Evolutionary conservation across 2,797 vertebrate species (phyloP).

Genomic region (Hippocampus kuda): DNA sequence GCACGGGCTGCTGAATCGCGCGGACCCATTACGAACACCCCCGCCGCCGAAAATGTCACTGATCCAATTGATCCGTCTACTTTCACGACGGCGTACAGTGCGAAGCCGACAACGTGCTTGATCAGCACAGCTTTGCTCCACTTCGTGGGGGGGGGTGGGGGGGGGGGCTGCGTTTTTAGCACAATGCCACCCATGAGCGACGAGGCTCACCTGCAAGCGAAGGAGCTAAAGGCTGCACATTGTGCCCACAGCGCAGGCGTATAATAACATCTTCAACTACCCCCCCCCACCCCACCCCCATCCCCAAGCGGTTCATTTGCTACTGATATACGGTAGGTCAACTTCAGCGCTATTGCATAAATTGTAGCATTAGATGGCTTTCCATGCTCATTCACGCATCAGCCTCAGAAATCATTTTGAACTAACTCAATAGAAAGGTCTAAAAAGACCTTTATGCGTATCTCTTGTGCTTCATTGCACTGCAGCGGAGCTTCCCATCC

Average conservation of each 20-base stretch:
- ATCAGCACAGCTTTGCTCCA: conserved; percentile 24
- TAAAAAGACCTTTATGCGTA: not conserved
- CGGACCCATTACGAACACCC: conserved; percentile 41
- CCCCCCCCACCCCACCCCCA: not conserved
- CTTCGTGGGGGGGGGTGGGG: not conserved
- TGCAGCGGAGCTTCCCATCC: not conserved
- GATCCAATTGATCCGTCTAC: conserved; percentile 30
- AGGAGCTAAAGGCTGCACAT: not conserved
- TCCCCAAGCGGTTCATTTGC: not conserved
- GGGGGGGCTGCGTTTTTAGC: not conserved
- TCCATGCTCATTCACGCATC: not conserved
- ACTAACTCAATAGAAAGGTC: not conserved
- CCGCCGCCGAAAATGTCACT: conserved; percentile 30
- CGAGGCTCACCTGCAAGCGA: not conserved
- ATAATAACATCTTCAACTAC: not conserved
- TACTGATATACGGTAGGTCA: not conserved
- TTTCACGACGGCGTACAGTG: conserved; percentile 5
- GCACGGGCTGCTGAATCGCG: conserved; percentile 54
- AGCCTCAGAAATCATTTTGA: not conserved
- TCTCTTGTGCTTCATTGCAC: not conserved
- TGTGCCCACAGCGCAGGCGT: not conserved
- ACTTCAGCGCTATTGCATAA: not conserved
- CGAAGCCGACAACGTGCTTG: conserved; percentile 20
- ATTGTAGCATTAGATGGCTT: not conserved
- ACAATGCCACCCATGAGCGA: not conserved